Base-by-base conservation (phyloP, 2,797 vertebrate genomes). In the Fringilla coelebs region DNA sequence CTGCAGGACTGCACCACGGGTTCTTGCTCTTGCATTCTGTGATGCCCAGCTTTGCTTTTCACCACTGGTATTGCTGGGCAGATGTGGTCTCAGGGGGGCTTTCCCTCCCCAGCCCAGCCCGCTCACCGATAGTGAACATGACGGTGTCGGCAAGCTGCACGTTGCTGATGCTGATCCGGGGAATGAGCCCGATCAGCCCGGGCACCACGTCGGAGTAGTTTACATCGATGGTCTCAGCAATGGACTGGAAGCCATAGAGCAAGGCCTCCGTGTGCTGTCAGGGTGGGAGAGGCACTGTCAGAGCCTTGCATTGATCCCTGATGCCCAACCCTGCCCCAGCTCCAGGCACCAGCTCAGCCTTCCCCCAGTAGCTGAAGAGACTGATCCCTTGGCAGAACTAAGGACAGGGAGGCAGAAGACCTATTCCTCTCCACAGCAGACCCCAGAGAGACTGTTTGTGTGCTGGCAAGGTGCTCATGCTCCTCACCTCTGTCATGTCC, bases 201-300 rank as follows among this genome's bases (percentile, higher is more conserved):
- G 99, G 99, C 94, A 99, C 99, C 93, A 99, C 99, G 7, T 99
- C 99, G 0, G 99, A 99, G 96, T 99, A 99, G 96, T 99, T 99
- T 63, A 99, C 99, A 1, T 99, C 99, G 21, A 99, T 99, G 54
- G 99, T 99, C 98, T 99, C 99, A 0, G 99, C 99, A 71, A 99
- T 99, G 97, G 99, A 99, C 96, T 99, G 99, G 98, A 99, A 99
- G 93, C 99, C 99, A 2, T 99, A 99, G 61, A 99, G 98, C 96
- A 99, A 98, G 38, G 99, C 99, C 95, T 99, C 99, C 1, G 99
- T 99, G 97, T 99, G 99, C 99, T 99, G 97, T 71, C 62, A 87
- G 77, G 46, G 62, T 20, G 21, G 79, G 41, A 91, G 51, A 94
- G 28, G 58, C 76, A 74, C 12, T 0, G 3, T 96, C 62, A 96